These are phyloP conservation scores for Epinotia ramella DNA, from an alignment of 2,888 invertebrate species.

Conservation along the genomic window DNA sequence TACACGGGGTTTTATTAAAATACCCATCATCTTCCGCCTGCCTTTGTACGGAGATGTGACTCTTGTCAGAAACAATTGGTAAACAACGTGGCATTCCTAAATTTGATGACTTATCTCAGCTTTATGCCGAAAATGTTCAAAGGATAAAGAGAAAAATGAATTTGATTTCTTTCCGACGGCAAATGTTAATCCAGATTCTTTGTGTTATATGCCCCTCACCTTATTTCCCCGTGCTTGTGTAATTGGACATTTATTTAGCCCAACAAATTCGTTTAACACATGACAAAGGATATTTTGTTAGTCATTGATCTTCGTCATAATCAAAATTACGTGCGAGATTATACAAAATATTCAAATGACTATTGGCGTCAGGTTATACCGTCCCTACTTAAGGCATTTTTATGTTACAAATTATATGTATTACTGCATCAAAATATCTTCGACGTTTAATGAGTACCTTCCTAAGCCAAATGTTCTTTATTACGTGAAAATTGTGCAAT, in stretches of 20 bases:
- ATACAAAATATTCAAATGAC: slow-evolving; percentile 17
- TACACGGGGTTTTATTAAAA: slow-evolving; percentile 55
- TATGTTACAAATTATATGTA: neutral
- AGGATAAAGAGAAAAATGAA: slow-evolving; percentile 58
- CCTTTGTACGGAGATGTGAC: slow-evolving; percentile 66
- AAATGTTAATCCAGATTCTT: slow-evolving; percentile 33
- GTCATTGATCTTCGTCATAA: slow-evolving; percentile 25
- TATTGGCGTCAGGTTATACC: neutral
- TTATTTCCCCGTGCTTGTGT: slow-evolving; percentile 30
- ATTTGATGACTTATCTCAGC: slow-evolving; percentile 72
- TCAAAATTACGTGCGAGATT: slow-evolving; percentile 15
- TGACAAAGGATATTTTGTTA: slow-evolving; percentile 26
- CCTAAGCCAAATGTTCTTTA: too few relatives aligned
- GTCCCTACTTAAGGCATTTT: neutral
- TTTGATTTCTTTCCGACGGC: slow-evolving; percentile 54
- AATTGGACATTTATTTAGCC: slow-evolving; percentile 39
- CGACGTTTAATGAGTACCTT: too few relatives aligned
- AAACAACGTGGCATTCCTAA: slow-evolving; percentile 68
- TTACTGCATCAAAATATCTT: too few relatives aligned
- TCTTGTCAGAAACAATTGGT: slow-evolving; percentile 70
- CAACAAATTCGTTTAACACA: slow-evolving; percentile 14
- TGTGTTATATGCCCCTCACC: slow-evolving; percentile 35
- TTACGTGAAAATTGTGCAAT: too few relatives aligned
- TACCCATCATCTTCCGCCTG: slow-evolving; percentile 64
- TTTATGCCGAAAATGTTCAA: slow-evolving; percentile 62